Conservation (phyloP, 2,888 invertebrate species). For the Pocota personata region DNA sequence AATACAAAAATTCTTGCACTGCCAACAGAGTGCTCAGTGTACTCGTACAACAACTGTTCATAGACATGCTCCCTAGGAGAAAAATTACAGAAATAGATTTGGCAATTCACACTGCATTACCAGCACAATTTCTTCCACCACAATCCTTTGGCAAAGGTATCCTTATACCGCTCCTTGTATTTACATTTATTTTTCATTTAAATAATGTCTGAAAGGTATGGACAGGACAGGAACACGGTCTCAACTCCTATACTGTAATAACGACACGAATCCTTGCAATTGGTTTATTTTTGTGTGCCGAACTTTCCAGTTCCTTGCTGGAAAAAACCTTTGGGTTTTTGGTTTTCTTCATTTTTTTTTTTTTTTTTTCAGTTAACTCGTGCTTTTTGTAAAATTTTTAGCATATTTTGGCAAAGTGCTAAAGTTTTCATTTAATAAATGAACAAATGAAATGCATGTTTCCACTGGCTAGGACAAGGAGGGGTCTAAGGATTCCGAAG, state of each 20-base stretch:
- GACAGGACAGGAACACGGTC: conserved; percentile 53
- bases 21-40: not conserved
- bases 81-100: conserved; percentile 43
- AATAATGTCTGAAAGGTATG: conserved; percentile 62
- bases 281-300: conserved; percentile 24
- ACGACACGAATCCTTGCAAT: conserved; percentile 15
- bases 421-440: conserved; percentile 74
- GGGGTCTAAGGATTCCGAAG: not conserved
- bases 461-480: not conserved
- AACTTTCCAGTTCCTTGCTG: conserved; percentile 9
- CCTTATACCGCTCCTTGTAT: not conserved
- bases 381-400: conserved; percentile 49
- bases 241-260: conserved; percentile 2
- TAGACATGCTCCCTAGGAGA: conserved; percentile 13
- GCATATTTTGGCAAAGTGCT: conserved; percentile 73
- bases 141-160: conserved; percentile 45
- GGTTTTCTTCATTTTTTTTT: not conserved
- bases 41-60: not conserved
- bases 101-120: conserved; percentile 42
- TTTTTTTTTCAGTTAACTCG: not conserved
- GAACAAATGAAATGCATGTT: conserved; percentile 72
- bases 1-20: conserved; percentile 37
- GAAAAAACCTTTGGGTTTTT: not conserved
- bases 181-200: conserved; percentile 52
- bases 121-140: not conserved